A percentile compares a stretch with the other conserved stretches of the same genome.
Evolutionary conservation across 2,888 invertebrate species (phyloP).

Genomic region (Calliphora vomitoria): DNA sequence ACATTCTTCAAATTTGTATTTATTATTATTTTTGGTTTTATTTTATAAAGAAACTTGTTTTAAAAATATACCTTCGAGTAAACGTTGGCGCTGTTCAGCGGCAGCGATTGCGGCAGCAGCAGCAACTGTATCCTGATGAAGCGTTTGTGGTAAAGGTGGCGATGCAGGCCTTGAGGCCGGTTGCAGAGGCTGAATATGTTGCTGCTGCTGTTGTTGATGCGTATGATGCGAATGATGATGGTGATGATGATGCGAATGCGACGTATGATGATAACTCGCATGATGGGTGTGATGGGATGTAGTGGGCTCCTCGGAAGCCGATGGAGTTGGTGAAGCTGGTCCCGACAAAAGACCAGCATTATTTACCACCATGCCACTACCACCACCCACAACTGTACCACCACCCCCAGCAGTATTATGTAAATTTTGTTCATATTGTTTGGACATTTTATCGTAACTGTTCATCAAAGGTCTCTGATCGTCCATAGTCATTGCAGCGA

Average conservation of each 20-base stretch:
- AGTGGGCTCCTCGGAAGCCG: slow-evolving; percentile 79
- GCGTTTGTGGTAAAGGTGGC: slow-evolving; percentile 75
- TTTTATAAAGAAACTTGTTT: slow-evolving; percentile 72
- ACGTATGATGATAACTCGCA: slow-evolving; percentile 75
- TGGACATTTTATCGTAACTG: slow-evolving; percentile 83
- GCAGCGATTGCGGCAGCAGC: slow-evolving; percentile 80
- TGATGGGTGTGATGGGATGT: slow-evolving; percentile 75
- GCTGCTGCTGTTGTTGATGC: slow-evolving; percentile 77
- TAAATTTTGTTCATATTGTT: slow-evolving; percentile 82
- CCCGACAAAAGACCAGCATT: slow-evolving; percentile 78
- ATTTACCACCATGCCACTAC: slow-evolving; percentile 67
- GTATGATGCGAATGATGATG: slow-evolving; percentile 75
- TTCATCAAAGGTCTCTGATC: slow-evolving; percentile 84
- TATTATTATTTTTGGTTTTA: slow-evolving; percentile 73
- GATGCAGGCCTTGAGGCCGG: slow-evolving; percentile 74
- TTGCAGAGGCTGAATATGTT: slow-evolving; percentile 75
- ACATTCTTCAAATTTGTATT: slow-evolving; percentile 51
- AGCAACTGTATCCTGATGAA: slow-evolving; percentile 78
- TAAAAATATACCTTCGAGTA: slow-evolving; percentile 84
- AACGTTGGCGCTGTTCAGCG: slow-evolving; percentile 84
- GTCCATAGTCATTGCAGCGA: slow-evolving; percentile 84
- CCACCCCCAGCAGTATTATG: slow-evolving; percentile 76
- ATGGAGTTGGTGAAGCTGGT: slow-evolving; percentile 82
- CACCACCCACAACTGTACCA: slow-evolving; percentile 72
- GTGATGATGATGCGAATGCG: slow-evolving; percentile 75